phyloP scores from a whole-genome alignment of 2,113 vertebrate genomes.

The Colistium nudipinnis region DNA sequence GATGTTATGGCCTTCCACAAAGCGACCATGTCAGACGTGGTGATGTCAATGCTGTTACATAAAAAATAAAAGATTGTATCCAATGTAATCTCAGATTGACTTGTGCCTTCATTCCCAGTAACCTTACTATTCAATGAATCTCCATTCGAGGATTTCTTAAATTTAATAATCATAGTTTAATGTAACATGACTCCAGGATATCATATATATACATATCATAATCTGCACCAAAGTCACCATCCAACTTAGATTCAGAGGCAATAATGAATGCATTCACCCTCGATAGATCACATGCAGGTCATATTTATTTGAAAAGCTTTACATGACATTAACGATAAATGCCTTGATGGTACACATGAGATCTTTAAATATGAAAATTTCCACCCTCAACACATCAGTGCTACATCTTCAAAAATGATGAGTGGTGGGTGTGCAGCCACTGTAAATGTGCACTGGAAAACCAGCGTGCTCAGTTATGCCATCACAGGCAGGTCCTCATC shows the following conservation, averaged over 20 bases:
- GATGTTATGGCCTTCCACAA: background rate
- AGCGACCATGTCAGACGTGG: background rate
- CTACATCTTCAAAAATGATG: background rate
- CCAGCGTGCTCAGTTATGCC: conserved; percentile 57
- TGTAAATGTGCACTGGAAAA: conserved; percentile 25
- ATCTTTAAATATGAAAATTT: too few relatives aligned
- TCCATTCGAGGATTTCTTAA: too few relatives aligned
- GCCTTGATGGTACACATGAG: background rate
- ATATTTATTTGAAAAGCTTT: background rate
- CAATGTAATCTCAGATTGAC: background rate
- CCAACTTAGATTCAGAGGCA: background rate
- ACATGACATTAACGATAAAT: background rate
- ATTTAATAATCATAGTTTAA: too few relatives aligned
- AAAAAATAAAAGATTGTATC: too few relatives aligned
- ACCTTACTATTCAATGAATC: background rate
- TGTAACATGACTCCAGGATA: too few relatives aligned
- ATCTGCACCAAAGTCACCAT: background rate
- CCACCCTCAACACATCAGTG: background rate
- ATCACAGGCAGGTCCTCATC: conserved; percentile 58
- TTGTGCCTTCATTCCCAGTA: background rate
- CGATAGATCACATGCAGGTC: background rate
- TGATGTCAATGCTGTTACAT: background rate
- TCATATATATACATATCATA: too few relatives aligned
- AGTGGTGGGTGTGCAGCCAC: background rate
- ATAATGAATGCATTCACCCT: background rate